Conservation (phyloP, 1,140 invertebrate species). For the Ridgeia piscesae region DNA sequence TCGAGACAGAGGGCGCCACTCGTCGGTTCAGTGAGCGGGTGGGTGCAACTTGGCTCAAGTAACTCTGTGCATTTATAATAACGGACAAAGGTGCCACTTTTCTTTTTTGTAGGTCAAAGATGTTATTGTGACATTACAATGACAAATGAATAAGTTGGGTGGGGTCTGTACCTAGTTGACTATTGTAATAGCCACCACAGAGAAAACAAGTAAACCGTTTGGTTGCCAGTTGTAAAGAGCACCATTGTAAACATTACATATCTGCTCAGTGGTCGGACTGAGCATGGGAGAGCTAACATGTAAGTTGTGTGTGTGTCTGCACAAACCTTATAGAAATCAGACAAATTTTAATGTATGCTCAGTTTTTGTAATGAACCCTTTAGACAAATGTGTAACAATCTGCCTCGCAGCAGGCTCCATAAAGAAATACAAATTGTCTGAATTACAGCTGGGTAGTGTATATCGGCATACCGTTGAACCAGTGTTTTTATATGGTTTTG, state of each 20-base stretch:
- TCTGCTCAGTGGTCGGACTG: too few species aligned
- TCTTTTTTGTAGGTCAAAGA: background rate
- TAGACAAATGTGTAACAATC: background rate
- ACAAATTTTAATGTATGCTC: background rate
- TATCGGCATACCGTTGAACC: too few species aligned
- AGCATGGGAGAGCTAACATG: too few species aligned
- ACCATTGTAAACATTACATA: background rate
- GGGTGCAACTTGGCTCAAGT: background rate
- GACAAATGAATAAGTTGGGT: too few species aligned
- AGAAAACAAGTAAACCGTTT: background rate
- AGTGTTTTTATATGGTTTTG: too few species aligned
- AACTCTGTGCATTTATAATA: background rate
- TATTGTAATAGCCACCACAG: background rate
- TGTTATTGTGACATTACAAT: background rate
- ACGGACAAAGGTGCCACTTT: background rate
- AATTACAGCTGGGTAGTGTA: too few species aligned
- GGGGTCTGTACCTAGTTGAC: too few species aligned
- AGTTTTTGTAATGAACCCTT: background rate
- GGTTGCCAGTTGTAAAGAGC: background rate
- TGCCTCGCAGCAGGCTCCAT: too few species aligned
- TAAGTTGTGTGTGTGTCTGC: too few species aligned
- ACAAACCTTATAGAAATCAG: too few species aligned
- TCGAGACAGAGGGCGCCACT: background rate
- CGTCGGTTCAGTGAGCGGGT: conserved; percentile 7
- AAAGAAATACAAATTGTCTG: too few species aligned